Evolutionary conservation across 64 coral and sea anemone species (phyloP).

Genomic region (Astreopora myriophthalma): DNA sequence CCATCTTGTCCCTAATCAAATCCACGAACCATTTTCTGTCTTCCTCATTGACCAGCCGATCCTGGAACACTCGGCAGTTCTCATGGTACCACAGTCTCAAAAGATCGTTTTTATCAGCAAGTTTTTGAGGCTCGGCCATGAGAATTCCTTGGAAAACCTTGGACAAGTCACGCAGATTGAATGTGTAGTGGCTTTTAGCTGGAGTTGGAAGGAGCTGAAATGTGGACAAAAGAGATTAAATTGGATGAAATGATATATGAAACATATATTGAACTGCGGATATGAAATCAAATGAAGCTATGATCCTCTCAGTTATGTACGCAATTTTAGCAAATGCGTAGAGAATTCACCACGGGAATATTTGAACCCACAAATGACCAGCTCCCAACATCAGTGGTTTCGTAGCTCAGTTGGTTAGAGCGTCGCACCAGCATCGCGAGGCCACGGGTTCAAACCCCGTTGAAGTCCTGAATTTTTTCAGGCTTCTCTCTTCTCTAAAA

Average conservation of each 20-base stretch:
- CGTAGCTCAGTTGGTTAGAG: too few species aligned
- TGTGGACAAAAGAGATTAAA: not conserved
- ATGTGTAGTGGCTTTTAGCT: conserved; percentile 98
- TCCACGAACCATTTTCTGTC: conserved; percentile 96
- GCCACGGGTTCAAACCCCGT: too few species aligned
- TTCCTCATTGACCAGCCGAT: conserved; percentile 94
- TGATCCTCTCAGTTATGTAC: too few species aligned
- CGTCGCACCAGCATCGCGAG: too few species aligned
- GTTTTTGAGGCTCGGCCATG: conserved; percentile 89
- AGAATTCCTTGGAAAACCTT: conserved; percentile 98
- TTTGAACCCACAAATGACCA: too few species aligned
- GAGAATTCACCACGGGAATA: too few species aligned
- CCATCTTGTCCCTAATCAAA: conserved; percentile 91
- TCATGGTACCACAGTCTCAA: conserved; percentile 96
- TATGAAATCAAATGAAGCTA: too few species aligned
- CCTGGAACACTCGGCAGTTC: conserved; percentile 95
- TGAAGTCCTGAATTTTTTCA: too few species aligned
- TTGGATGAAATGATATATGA: not conserved
- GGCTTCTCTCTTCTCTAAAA: too few species aligned
- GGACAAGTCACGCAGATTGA: conserved; percentile 96
- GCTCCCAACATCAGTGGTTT: too few species aligned
- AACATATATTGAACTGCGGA: too few species aligned
- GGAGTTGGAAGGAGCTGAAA: conserved; percentile 92
- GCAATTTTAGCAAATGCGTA: too few species aligned
- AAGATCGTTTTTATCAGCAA: conserved; percentile 67